Percentiles rank a stretch among this genome's conserved stretches.
Conservation (phyloP, 2,888 invertebrate species). For the Drosophila tripunctata region DNA sequence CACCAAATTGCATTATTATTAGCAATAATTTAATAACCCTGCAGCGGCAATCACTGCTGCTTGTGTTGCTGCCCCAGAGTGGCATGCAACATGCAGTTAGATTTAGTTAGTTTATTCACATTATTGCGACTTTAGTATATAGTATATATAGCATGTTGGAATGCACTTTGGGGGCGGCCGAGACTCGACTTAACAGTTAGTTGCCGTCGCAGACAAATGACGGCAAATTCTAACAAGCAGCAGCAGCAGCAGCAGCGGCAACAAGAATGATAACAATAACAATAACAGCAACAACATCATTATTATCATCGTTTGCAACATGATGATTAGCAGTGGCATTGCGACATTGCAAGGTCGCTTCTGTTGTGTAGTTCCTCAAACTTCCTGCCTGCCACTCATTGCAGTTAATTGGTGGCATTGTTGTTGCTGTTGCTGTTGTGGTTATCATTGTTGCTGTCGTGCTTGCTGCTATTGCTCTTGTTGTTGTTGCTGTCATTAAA, state of each 20-base stretch:
- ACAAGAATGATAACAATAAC: conserved; percentile 1
- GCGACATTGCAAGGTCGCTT: conserved; percentile 75
- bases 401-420: conserved; percentile 63
- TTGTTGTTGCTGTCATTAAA: conserved; percentile 52
- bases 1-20: conserved; percentile 63
- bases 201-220: conserved; percentile 51
- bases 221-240: conserved; percentile 61
- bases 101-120: conserved; percentile 42
- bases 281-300: conserved; percentile 3
- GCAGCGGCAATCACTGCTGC: conserved; percentile 34
- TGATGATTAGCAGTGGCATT: conserved; percentile 35
- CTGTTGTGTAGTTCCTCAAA: conserved; percentile 51
- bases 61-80: conserved; percentile 39
- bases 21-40: conserved; percentile 66
- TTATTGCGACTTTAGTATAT: no score
- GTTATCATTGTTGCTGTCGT: conserved; percentile 14
- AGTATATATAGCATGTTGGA: conserved; percentile 67
- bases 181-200: conserved; percentile 52
- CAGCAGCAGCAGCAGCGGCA: conserved; percentile 16
- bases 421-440: conserved; percentile 22
- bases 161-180: conserved; percentile 60
- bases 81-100: conserved; percentile 77
- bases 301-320: conserved; percentile 8
- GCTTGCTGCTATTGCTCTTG: no score
- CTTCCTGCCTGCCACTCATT: conserved; percentile 65